These are phyloP conservation scores for Torymus tubicola DNA, from an alignment of 2,888 invertebrate species.

Conservation along the genomic window DNA sequence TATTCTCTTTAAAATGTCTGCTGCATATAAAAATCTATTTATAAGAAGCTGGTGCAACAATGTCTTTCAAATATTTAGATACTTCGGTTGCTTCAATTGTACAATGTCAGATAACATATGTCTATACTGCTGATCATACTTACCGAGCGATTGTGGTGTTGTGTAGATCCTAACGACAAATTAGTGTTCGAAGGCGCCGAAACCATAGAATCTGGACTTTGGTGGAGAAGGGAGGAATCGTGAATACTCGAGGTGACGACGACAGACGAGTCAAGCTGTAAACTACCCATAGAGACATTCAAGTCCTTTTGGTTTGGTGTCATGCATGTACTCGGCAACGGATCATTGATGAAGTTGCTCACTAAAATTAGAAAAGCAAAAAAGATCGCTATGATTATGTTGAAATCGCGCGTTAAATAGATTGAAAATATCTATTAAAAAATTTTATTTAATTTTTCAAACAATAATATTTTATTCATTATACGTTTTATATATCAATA, in stretches of 20 bases:
- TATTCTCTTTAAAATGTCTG: too few relatives aligned
- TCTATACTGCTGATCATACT: neutral
- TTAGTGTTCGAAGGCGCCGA: slow-evolving; percentile 38
- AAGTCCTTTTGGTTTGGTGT: slow-evolving; percentile 65
- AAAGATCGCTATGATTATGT: too few relatives aligned
- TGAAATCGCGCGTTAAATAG: too few relatives aligned
- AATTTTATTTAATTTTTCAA: too few relatives aligned
- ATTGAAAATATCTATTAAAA: too few relatives aligned
- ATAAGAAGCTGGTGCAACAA: too few relatives aligned
- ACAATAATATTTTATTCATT: too few relatives aligned
- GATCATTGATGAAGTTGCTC: slow-evolving; percentile 69
- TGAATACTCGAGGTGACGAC: slow-evolving; percentile 60
- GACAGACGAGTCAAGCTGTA: slow-evolving; percentile 60
- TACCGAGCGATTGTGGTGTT: slow-evolving; percentile 47
- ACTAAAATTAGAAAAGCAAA: slow-evolving; percentile 61
- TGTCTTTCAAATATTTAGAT: neutral
- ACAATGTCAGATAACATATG: neutral
- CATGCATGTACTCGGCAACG: slow-evolving; percentile 67
- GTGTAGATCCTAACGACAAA: slow-evolving; percentile 14
- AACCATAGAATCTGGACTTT: slow-evolving; percentile 58
- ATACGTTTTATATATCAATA: too few relatives aligned
- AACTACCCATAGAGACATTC: slow-evolving; percentile 61
- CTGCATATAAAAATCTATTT: too few relatives aligned
- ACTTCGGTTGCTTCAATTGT: neutral
- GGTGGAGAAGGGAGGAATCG: slow-evolving; percentile 58